phyloP scores from a whole-genome alignment of 1,140 invertebrate genomes.

The Ceratosolen solmsi region DNA sequence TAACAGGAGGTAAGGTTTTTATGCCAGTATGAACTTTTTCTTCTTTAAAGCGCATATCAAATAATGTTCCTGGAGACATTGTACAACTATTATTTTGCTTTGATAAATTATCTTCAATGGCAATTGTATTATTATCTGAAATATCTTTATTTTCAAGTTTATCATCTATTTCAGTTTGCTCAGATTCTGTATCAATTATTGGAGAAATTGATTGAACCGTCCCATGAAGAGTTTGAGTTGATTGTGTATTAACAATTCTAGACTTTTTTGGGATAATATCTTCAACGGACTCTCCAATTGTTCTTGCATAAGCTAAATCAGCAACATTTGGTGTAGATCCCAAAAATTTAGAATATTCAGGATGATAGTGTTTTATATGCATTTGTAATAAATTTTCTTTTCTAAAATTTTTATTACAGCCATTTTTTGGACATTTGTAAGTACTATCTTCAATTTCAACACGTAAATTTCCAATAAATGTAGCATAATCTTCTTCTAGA shows the following conservation, averaged over 20 bases:
- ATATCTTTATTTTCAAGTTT: conserved; percentile 33
- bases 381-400: conserved; percentile 91
- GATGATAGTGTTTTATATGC: conserved; percentile 94
- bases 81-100: conserved; percentile 59
- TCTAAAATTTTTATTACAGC: conserved; percentile 90
- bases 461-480: conserved; percentile 80
- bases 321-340: conserved; percentile 88
- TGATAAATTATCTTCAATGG: conserved; percentile 54
- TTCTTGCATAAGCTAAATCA: conserved; percentile 86
- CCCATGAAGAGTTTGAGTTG: not conserved
- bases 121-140: conserved; percentile 17
- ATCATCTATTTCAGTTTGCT: not conserved
- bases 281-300: conserved; percentile 76
- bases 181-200: not conserved
- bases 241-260: not conserved
- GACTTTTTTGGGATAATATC: conserved; percentile 72
- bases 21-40: conserved; percentile 69
- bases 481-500: conserved; percentile 61
- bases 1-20: conserved; percentile 75
- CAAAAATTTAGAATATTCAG: conserved; percentile 83
- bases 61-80: conserved; percentile 69
- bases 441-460: conserved; percentile 82
- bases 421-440: conserved; percentile 85
- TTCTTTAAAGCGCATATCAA: conserved; percentile 67
- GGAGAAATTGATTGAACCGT: not conserved